These are phyloP conservation scores for Eueides isabella DNA, from an alignment of 1,140 invertebrate species.

Conservation along the genomic window DNA sequence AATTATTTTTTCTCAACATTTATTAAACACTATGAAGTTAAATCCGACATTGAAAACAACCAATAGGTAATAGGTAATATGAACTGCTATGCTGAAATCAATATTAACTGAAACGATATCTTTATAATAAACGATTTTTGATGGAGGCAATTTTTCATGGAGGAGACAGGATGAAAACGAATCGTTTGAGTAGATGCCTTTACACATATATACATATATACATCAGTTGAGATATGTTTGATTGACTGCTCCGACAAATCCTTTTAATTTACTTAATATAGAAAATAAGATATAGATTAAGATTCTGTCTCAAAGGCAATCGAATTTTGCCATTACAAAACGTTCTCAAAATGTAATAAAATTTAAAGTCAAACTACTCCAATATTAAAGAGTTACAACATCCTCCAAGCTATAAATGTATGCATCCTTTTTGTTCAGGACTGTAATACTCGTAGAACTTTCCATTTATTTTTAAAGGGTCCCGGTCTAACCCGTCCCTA, in stretches of 20 bases:
- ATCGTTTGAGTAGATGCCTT: background rate
- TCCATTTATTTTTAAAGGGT: conserved; percentile 26
- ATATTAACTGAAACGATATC: background rate
- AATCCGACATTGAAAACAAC: no score
- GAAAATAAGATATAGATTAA: no score
- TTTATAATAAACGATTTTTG: conserved; percentile 2
- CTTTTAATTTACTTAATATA: no score
- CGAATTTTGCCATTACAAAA: background rate
- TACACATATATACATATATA: background rate
- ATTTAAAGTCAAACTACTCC: background rate
- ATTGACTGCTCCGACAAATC: background rate
- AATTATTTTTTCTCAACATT: no score
- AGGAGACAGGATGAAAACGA: background rate
- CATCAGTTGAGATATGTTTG: no score
- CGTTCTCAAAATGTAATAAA: background rate
- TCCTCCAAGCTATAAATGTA: conserved; percentile 6
- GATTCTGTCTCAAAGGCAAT: background rate
- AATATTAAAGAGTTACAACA: background rate
- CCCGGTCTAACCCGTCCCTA: conserved; percentile 25
- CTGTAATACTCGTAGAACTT: conserved; percentile 11
- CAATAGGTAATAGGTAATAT: no score
- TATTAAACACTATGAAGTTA: no score
- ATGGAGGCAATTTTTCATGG: background rate
- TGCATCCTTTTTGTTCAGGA: conserved; percentile 18
- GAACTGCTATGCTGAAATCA: background rate